Evolutionary conservation across 2,113 vertebrate species (phyloP).

Genomic region (Kobus ellipsiprymnus): DNA sequence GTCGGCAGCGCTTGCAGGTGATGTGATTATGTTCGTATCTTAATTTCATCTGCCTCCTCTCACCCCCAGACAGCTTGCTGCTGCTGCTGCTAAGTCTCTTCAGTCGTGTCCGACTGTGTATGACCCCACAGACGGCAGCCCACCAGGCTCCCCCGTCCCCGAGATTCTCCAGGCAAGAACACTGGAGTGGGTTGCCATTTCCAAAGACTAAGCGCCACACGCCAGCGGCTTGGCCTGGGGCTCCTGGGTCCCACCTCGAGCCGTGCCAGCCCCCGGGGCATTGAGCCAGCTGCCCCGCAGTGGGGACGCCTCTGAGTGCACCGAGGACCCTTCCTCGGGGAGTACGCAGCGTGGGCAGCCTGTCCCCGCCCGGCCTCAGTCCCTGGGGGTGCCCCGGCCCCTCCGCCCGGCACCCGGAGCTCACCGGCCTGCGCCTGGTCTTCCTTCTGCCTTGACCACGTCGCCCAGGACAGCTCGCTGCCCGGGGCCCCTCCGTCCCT

Average conservation of each 20-base stretch:
- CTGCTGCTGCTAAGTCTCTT: too few species aligned
- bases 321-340: not conserved
- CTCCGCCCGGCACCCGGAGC: rapidly evolving
- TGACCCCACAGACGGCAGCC: too few species aligned
- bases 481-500: not conserved
- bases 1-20: not conserved
- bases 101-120: too few species aligned
- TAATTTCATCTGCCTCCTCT: not conserved
- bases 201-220: rapidly evolving
- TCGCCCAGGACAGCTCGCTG: too few species aligned
- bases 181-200: too few species aligned
- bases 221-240: rapidly evolving
- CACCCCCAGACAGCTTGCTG: too few species aligned
- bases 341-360: not conserved
- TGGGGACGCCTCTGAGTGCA: too few species aligned
- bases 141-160: too few species aligned
- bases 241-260: not conserved
- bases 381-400: not conserved
- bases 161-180: too few species aligned
- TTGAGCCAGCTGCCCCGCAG: rapidly evolving
- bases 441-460: rapidly evolving
- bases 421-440: rapidly evolving
- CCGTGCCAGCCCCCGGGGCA: not conserved
- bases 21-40: not conserved
- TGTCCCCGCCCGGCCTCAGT: not conserved